A percentile compares a stretch with the other conserved stretches of the same genome.
Conservation (phyloP, 2,113 vertebrate species). For the Cinclus mexicanus region DNA sequence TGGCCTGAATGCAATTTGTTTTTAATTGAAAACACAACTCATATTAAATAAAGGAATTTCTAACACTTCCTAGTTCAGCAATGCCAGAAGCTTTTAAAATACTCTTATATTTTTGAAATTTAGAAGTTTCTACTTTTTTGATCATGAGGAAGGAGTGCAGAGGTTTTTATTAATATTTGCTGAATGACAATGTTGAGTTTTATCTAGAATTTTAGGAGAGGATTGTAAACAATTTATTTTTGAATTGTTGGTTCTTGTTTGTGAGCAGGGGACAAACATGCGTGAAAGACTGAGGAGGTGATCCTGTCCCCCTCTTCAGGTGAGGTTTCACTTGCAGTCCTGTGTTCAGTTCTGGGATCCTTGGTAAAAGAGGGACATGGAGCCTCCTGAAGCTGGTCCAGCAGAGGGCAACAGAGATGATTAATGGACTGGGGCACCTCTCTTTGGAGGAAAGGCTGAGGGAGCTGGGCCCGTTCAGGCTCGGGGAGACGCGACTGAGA, state of each 20-base stretch:
- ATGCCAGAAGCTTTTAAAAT: not conserved
- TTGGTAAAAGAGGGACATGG: not conserved
- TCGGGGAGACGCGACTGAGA: rapidly evolving
- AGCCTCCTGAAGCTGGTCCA: no score
- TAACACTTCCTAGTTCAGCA: not conserved
- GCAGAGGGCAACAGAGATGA: not conserved
- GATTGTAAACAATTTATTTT: not conserved
- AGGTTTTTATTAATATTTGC: not conserved
- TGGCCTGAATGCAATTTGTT: not conserved
- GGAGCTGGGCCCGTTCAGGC: not conserved
- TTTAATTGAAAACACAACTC: not conserved
- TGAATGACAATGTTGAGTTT: not conserved
- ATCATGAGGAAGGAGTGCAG: not conserved
- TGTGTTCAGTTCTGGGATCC: not conserved
- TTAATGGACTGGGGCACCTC: not conserved
- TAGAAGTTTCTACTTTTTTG: not conserved
- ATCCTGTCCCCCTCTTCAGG: not conserved
- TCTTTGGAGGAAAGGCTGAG: not conserved
- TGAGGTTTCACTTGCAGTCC: not conserved
- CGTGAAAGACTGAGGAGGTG: not conserved
- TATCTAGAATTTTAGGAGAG: not conserved
- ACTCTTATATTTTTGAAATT: not conserved
- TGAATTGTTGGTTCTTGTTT: not conserved
- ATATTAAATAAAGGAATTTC: not conserved
- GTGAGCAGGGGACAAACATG: not conserved